phyloP scores from a whole-genome alignment of 2,888 invertebrate species.

The Ophonus ardosiacus region DNA sequence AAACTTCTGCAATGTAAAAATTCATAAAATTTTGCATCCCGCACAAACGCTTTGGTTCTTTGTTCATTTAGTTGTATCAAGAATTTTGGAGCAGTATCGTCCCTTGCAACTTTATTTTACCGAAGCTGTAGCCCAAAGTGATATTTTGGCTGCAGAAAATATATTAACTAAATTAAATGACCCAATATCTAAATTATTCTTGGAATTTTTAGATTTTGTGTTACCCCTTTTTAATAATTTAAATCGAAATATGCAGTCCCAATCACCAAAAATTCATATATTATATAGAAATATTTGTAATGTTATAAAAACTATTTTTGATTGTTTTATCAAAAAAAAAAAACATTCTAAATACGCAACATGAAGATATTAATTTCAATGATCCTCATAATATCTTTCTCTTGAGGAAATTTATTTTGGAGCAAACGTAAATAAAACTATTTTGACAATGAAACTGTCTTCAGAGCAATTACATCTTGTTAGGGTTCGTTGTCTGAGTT shows the following conservation, averaged over 20 bases:
- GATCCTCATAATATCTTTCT: neutral
- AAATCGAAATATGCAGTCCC: neutral
- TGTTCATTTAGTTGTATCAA: neutral
- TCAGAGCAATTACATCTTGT: no score
- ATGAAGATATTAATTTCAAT: neutral
- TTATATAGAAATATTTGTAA: neutral
- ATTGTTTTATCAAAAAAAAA: neutral
- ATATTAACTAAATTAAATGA: neutral
- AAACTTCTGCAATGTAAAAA: neutral
- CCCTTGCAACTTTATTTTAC: neutral
- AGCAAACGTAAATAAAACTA: neutral
- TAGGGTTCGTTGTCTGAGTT: no score
- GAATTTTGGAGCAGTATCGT: neutral
- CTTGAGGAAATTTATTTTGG: slow-evolving; percentile 5
- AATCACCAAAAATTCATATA: neutral
- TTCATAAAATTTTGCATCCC: neutral
- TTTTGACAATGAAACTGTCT: no score
- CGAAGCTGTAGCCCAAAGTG: neutral
- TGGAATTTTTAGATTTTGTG: neutral
- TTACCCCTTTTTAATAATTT: neutral
- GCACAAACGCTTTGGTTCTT: neutral
- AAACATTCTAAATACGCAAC: neutral
- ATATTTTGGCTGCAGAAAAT: neutral
- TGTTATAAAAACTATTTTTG: neutral
- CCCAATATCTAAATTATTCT: neutral